phyloP scores from a whole-genome alignment of 2,797 vertebrate genomes.

The Rhinatrema bivittatum region DNA sequence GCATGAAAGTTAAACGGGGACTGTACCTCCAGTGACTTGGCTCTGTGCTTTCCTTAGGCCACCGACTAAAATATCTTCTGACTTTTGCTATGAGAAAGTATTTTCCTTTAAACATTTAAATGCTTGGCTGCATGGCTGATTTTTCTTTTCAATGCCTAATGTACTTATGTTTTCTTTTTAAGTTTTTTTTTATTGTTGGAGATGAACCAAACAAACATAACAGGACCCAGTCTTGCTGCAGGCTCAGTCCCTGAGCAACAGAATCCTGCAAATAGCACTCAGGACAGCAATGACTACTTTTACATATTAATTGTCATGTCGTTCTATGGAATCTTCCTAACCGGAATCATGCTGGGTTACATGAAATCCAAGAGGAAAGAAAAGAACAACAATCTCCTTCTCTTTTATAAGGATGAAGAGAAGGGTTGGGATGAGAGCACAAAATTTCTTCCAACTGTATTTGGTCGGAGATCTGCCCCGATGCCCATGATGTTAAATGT shows the following conservation, averaged over 20 bases:
- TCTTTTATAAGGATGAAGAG: slow-evolving; percentile 84
- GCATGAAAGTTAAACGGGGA: too few relatives aligned
- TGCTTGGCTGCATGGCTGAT: background rate
- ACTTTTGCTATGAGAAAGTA: background rate
- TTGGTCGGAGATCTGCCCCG: slow-evolving; percentile 55
- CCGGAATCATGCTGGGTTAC: slow-evolving; percentile 85
- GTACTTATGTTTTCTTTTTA: background rate
- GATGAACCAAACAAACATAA: slow-evolving; percentile 75
- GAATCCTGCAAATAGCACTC: slow-evolving; percentile 1
- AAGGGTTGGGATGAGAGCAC: slow-evolving; percentile 78
- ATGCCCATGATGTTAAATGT: slow-evolving; percentile 62
- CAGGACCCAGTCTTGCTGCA: slow-evolving; percentile 35
- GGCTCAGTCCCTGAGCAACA: slow-evolving; percentile 11
- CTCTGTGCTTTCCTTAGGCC: too few relatives aligned
- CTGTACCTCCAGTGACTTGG: too few relatives aligned
- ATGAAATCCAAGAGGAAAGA: slow-evolving; percentile 84
- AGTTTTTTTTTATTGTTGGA: slow-evolving; percentile 33
- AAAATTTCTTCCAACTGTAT: slow-evolving; percentile 51
- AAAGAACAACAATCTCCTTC: slow-evolving; percentile 73
- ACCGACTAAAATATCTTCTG: too few relatives aligned
- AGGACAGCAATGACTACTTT: slow-evolving; percentile 70
- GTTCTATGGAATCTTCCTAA: slow-evolving; percentile 87
- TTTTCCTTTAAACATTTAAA: slow-evolving; percentile 3
- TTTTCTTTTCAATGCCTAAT: background rate
- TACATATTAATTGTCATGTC: slow-evolving; percentile 86